phyloP scores from a whole-genome alignment of 2,888 invertebrate genomes.

The Noctua fimbriata region DNA sequence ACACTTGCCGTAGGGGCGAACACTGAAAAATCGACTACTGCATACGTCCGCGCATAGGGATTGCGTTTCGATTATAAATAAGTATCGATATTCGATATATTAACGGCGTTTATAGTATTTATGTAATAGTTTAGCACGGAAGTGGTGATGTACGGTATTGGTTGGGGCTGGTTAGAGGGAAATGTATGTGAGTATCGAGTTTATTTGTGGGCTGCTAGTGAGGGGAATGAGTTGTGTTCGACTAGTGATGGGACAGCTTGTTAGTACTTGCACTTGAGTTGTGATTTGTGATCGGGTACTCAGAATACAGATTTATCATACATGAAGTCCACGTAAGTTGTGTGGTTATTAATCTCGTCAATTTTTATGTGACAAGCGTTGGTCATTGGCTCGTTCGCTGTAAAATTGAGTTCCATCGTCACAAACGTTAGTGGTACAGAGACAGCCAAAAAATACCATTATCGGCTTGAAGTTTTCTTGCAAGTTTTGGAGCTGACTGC shows the following conservation, averaged over 20 bases:
- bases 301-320: constrained; percentile 23
- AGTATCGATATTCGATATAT: constrained; percentile 62
- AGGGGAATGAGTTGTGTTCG: constrained; percentile 50
- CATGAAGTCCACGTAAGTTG: background rate
- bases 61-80: constrained; percentile 65
- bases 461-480: background rate
- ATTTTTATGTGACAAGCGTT: background rate
- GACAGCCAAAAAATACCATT: background rate
- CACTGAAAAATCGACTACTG: constrained; percentile 74
- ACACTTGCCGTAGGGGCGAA: constrained; percentile 65
- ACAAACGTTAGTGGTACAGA: background rate
- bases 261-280: constrained; percentile 25
- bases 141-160: constrained; percentile 59
- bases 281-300: constrained; percentile 35
- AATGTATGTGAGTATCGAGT: constrained; percentile 42
- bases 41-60: constrained; percentile 64
- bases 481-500: background rate
- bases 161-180: constrained; percentile 42
- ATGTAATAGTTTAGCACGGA: constrained; percentile 54
- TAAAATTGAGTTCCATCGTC: background rate
- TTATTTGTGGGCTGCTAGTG: constrained; percentile 51
- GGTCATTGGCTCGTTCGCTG: background rate
- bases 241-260: constrained; percentile 36
- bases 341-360: constrained; percentile 13
- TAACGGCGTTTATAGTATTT: constrained; percentile 62